A percentile compares a stretch with the other conserved stretches of the same genome.
These are phyloP conservation scores for Pogonophryne albipinna DNA, from an alignment of 2,797 vertebrate genomes.

Conservation along the genomic window DNA sequence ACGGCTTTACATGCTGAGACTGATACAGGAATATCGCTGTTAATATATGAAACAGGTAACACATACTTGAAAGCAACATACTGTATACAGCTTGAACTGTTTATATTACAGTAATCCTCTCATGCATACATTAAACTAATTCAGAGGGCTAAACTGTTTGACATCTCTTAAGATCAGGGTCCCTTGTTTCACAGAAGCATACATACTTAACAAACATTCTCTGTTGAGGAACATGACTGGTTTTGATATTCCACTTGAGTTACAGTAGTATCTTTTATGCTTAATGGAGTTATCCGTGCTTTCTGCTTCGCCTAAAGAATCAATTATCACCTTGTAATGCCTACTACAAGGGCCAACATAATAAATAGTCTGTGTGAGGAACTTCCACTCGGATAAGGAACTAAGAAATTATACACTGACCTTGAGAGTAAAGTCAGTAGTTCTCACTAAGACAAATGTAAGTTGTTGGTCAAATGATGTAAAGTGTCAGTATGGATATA, in stretches of 20 bases:
- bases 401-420: neutral
- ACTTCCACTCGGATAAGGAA: conserved; percentile 8
- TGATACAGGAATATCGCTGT: neutral
- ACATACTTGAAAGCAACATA: too few species aligned
- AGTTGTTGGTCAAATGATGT: conserved; percentile 8
- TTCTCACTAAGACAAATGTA: neutral
- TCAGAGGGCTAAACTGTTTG: too few species aligned
- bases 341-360: neutral
- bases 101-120: too few species aligned
- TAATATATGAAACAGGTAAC: too few species aligned
- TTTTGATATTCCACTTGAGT: conserved; percentile 1
- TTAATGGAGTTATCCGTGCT: neutral
- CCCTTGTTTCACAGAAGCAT: too few species aligned
- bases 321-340: neutral
- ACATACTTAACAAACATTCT: too few species aligned
- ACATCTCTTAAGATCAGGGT: too few species aligned
- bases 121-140: too few species aligned
- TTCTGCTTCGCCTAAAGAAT: neutral
- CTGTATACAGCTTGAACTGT: too few species aligned
- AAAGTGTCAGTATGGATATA: neutral
- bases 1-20: neutral
- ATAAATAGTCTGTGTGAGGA: conserved; percentile 8
- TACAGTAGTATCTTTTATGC: neutral
- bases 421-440: neutral
- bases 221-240: neutral